Conservation (phyloP, 2,113 vertebrate species). For the Salvelinus alpinus region DNA sequence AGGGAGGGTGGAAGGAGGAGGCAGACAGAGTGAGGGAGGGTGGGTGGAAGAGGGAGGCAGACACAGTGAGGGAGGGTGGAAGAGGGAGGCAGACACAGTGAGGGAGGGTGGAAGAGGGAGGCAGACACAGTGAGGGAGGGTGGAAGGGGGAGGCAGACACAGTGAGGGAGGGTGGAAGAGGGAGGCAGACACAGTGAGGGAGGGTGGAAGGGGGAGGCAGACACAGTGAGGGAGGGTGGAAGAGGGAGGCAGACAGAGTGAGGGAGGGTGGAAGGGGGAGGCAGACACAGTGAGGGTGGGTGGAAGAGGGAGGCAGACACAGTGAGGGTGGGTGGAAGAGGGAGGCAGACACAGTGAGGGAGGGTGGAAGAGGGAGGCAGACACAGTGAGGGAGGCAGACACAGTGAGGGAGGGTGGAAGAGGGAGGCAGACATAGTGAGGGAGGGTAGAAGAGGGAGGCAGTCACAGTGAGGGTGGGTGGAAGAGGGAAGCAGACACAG, state of each 20-base stretch:
- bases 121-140: too few relatives aligned
- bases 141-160: too few relatives aligned
- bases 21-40: too few relatives aligned
- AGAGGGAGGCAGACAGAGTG: too few relatives aligned
- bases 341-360: background rate
- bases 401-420: too few relatives aligned
- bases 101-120: conserved; percentile 8
- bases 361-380: too few relatives aligned
- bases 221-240: too few relatives aligned
- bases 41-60: too few relatives aligned
- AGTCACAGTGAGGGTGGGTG: conserved; percentile 2
- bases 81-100: background rate
- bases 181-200: background rate
- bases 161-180: background rate
- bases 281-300: conserved; percentile 1
- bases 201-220: background rate
- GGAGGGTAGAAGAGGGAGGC: too few relatives aligned
- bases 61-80: too few relatives aligned
- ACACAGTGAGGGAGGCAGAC: conserved; percentile 1
- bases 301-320: background rate
- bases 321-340: too few relatives aligned
- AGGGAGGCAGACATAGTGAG: background rate
- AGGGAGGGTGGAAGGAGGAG: too few relatives aligned
- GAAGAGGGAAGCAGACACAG: background rate
- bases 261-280: background rate